Evolutionary conservation across 2,797 vertebrate species (phyloP).

Genomic region (Peromyscus attwateri): DNA sequence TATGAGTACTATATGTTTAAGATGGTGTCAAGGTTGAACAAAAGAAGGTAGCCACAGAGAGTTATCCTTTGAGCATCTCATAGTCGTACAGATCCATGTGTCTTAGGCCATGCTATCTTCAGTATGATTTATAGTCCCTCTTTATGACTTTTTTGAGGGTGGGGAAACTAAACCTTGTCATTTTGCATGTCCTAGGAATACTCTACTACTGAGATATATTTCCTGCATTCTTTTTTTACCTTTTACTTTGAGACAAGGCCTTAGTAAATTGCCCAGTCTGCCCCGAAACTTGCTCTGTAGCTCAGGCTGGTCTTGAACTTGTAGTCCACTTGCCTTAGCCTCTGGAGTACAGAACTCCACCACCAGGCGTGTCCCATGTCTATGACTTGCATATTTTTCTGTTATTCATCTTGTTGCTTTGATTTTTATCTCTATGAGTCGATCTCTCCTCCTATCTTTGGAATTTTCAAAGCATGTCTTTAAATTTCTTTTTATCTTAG

Average conservation of each 20-base stretch:
- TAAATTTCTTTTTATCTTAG: not conserved
- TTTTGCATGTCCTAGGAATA: not conserved
- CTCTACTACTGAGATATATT: not conserved
- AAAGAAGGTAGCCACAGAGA: not conserved
- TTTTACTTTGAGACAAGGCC: not conserved
- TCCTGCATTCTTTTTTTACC: not conserved
- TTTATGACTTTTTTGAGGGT: not conserved
- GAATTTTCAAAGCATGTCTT: not conserved
- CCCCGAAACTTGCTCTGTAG: not conserved
- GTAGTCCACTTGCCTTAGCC: not conserved
- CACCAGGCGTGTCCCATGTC: not conserved
- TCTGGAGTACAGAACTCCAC: not conserved
- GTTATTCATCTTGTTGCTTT: conserved; percentile 1
- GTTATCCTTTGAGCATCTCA: not conserved
- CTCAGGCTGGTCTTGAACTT: not conserved
- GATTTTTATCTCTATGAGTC: not conserved
- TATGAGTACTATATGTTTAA: not conserved
- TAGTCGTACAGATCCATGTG: not conserved
- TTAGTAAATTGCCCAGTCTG: not conserved
- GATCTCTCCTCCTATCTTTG: not conserved
- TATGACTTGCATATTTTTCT: not conserved
- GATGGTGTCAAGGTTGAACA: not conserved
- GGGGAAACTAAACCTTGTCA: not conserved
- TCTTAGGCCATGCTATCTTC: not conserved
- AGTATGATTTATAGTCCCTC: not conserved